Base-by-base conservation (phyloP, 2,888 invertebrate species). In the Heterodera filipjevi region DNA sequence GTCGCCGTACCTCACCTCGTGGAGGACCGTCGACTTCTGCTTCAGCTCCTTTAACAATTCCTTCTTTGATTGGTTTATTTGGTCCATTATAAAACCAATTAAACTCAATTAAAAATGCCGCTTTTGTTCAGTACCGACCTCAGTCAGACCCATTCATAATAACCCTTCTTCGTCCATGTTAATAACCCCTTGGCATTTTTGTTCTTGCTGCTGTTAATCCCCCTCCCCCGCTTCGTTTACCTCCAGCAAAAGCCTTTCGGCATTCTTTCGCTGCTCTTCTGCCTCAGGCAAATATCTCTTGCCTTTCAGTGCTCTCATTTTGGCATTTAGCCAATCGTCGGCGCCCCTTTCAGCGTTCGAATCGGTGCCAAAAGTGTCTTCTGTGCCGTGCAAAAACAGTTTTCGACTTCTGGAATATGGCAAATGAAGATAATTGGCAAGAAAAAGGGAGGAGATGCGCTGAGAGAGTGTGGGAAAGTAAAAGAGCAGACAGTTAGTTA, bases 231-330 rank as follows among this genome's bases (percentile, higher is more conserved):
- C 35, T 19, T 39, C 19, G 66, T 70, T 16, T 16, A 85, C 85
- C 81, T 89, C 89, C 68, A 88, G 81, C 74, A 90, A 35, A 88
- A 90, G 82, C 89, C 90, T 82, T 87, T 90, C 86, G 86, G 83
- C 71, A 33, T 83, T 76, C 33, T 76, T 66, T 33, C 80, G 71
- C 86, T 88, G 77, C 44, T 81, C 82, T 71, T 85, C 73, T 53
- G 84, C 84, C 22, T 87, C 87, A 77, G 86, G 86, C 64, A 84
- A 82, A 64, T 84, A 82, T 12, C 86, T 73, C 66, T 86, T 85
- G 59, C 84, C 80, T 27, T 80, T 80, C 27, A 89, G 83, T n/a
- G 83, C 79, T 44, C 82, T 82, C 79, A 88, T 77, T 77, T 88
- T 87, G 32, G 81, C 82, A 76, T 79, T 82, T 66, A 89, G 83